Evolutionary conservation across 1,140 invertebrate genomes (phyloP), one percentile per base, ranked within the genome.

Genomic region (Zaprionus inermis): DNA sequence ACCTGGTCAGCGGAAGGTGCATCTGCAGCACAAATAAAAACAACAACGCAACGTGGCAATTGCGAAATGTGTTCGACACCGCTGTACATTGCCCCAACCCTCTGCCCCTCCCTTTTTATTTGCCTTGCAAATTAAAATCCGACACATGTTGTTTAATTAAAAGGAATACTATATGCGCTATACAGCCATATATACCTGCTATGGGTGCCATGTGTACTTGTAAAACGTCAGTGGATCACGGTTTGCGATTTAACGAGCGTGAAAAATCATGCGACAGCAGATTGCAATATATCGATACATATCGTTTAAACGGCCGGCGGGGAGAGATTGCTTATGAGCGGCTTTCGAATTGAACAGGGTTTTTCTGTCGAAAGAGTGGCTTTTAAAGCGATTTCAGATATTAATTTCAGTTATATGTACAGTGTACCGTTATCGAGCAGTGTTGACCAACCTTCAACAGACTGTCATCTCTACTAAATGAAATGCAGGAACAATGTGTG

Each of bases 111-210:
- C 12, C 71, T 79, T 44, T 74, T 78, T 89, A 89, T 88, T 88
- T 88, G 74, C 74, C 70, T 73, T 83, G 78, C 84, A 89, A 88
- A 89, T 89, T 83, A 89, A 83, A 89, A 78, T 70, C 84, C 84
- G 83, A 80, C 80, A 81, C 78, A 83, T 88, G 80, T 89, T 80
- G 76, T 88, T 88, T 88, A 88, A 88, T 88, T 88, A 84, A 88
- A 88, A 88, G 79, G 64, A 67, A 79, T 64, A 60, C 49, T 79
- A 72, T 56, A 77, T 41, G 34, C 24, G 38, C 51, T 16, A 71
- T 36, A 32, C 24, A 22, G 5, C 11, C 32, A 38, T 36, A 67
- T 69, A 65, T 22, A 7, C 6, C 36, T 38, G 36, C 14, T 38
- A n/a, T 5, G 12, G 7, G 24, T 76, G 16, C 30, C 30, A 56